Base-by-base conservation (phyloP, 2,797 vertebrate genomes). In the Sebastes baramenuke region DNA sequence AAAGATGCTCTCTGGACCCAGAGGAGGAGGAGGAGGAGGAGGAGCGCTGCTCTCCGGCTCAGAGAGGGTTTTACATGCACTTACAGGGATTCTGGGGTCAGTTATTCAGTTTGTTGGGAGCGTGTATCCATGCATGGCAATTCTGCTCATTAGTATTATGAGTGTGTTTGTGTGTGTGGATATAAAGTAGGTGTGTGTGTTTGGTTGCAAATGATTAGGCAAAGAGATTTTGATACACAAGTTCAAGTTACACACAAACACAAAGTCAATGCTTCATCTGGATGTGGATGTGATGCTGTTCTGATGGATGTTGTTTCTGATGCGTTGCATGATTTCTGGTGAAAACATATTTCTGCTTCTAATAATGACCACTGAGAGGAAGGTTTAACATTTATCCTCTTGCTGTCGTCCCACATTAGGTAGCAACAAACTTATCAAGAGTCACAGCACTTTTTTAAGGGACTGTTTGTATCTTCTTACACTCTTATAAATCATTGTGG, bases 341-440 rank as follows among this genome's bases (percentile, higher is more conserved):
- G 38, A 42, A 42, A 38, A 38, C 36, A 14, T 16, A 46, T 46
- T 18, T 18, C 42, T 46, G 42, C 6, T 42, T 42, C 13, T 42
- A 42, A 36, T 30, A 42, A 42, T 42, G 38, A 42, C 13, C 13
- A 42, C 38, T 42, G 38, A 42, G 38, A 42, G 36, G 38, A 42
- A 42, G 38, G 38, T 42, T 42, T 42, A 46, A 46, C 0, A 18
- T 46, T 18, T 0, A 46, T 42, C 38, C 0, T 42, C 13, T 42
- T 42, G 13, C 38, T 42, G 38, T 42, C 13, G 38, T 42, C 13
- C 13, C n/a, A 52, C 49, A 52, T 52, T n/a, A 9, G 0, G 49
- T 52, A n/a, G 20, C n/a, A 54, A 54, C 49, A 22, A 0, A n/a
- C 20, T 22, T 22, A 11, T n/a, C 49, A 54, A 54, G 49, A 54